Base-by-base conservation (phyloP, 2,113 vertebrate genomes). In the Heterochromis multidens region DNA sequence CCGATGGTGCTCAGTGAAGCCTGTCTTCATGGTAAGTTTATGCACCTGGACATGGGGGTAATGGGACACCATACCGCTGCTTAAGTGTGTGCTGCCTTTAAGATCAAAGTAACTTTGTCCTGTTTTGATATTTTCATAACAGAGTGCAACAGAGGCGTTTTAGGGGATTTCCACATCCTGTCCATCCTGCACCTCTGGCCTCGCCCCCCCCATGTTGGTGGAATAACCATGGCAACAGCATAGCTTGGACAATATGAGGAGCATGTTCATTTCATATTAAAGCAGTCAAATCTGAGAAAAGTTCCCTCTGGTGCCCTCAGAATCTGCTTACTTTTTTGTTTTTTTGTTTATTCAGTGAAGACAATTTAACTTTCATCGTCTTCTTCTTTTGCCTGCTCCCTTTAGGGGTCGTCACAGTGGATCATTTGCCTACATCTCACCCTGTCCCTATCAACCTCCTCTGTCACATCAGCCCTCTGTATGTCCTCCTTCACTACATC, bases 91-190 rank as follows among this genome's bases (percentile, higher is more conserved):
- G 21, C 0, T 65, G 61, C 62, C 33, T 23, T 65, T 65, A 65
- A 33, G 2, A 65, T 65, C 0, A 65, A 65, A 65, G 33, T 65
- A 14, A 37, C 7, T 37, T 37, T 23, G 62, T 40, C 62, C 62
- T 23, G n/a, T 65, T 65, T 65, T 0, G 3, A 65, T 7, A 65
- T 65, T 4, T 14, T 0, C 33, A 65, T 2, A 12, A 12, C 33
- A 0, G 1, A 40, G 62, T 0, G 0, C 62, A 65, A 4, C 62
- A 16, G 21, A 40, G 21, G 0, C 23, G 35, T 65, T 16, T 65
- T 1, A 40, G 37, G 1, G 1, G 2, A 6, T 23, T 12, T 25
- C 12, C 56, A 25, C n/a, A 3, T 14, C n/a, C n/a, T n/a, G n/a
- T n/a, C n/a, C n/a, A n/a, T n/a, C 35, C 62, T 65, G 62, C 7